Evolutionary conservation across 92 coral and sea anemone species (phyloP).

Genomic region (Palythoa grandis): DNA sequence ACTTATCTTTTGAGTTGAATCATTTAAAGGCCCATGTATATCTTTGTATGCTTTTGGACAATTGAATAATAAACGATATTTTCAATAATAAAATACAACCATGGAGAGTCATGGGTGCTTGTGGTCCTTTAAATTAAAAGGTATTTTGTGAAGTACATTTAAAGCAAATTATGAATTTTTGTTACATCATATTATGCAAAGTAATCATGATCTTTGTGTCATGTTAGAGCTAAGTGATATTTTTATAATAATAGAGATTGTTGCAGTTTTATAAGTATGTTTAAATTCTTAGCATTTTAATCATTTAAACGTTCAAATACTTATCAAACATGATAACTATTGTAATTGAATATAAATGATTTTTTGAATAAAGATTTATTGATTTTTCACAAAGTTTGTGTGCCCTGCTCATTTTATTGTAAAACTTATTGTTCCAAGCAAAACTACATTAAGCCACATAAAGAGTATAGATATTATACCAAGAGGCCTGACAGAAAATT

Average conservation of each 20-base stretch:
- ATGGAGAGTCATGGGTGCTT: slow-evolving; percentile 22
- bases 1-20: slow-evolving; percentile 23
- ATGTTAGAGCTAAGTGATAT: slow-evolving; percentile 29
- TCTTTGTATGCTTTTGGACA: slow-evolving; percentile 23
- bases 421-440: slow-evolving; percentile 14
- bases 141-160: slow-evolving; percentile 33
- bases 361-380: slow-evolving; percentile 23
- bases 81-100: slow-evolving; percentile 28
- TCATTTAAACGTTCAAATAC: slow-evolving; percentile 26
- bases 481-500: slow-evolving; percentile 28
- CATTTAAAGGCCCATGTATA: slow-evolving; percentile 20
- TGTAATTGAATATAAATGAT: slow-evolving; percentile 17
- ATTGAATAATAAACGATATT: neutral
- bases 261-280: slow-evolving; percentile 25
- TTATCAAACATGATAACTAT: slow-evolving; percentile 17
- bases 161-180: slow-evolving; percentile 20
- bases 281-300: slow-evolving; percentile 20
- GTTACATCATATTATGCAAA: slow-evolving; percentile 26
- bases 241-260: slow-evolving; percentile 7
- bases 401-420: slow-evolving; percentile 27
- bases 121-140: slow-evolving; percentile 21
- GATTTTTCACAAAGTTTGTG: slow-evolving; percentile 30
- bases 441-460: slow-evolving; percentile 27
- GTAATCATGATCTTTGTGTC: slow-evolving; percentile 14
- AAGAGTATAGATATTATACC: slow-evolving; percentile 29